Base-by-base conservation (phyloP, 2,888 invertebrate species). In the Colletes collaris region DNA sequence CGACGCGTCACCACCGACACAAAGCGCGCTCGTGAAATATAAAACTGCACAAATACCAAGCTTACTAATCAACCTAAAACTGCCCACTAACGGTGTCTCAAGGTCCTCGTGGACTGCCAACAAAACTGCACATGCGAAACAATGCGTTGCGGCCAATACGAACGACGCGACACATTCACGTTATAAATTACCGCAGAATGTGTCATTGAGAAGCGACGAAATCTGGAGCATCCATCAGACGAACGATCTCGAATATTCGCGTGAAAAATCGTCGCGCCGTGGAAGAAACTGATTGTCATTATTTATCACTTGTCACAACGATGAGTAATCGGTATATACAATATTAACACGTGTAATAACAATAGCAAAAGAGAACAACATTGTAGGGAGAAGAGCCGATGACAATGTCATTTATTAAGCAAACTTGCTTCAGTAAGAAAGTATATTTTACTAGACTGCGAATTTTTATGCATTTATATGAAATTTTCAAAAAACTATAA, bases 71-170 rank as follows among this genome's bases (percentile, higher is more conserved):
- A 79, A 82, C 68, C 64, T 79, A 59, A 16, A 40, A 6, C 16
- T 62, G 27, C 64, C 64, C 62, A 46, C 27, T 37, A 56, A 59
- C 72, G 71, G 27, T 46, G 37, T 76, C 76, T 74, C 84, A 79
- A 82, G 76, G 82, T 74, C 82, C 73, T 46, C 63, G 82, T n/a
- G 60, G 71, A 46, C 46, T 84, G 84, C 84, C 82, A 84, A 84
- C 79, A 63, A 72, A 80, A 70, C 77, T 67, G 63, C 74, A 66
- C 68, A 70, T 69, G 70, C 75, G 80, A 82, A 80, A 84, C 79
- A 84, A 82, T 74, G 72, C 60, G 71, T 79, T 68, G 50, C 79
- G 63, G 64, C 53, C 67, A 56, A 69, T 63, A 63, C 53, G 76
- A 53, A 56, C 53, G 65, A 56, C 65, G 49, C 68, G 52, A 63